Base-by-base conservation (phyloP, 1,140 invertebrate species). In the Bombyx mandarina region DNA sequence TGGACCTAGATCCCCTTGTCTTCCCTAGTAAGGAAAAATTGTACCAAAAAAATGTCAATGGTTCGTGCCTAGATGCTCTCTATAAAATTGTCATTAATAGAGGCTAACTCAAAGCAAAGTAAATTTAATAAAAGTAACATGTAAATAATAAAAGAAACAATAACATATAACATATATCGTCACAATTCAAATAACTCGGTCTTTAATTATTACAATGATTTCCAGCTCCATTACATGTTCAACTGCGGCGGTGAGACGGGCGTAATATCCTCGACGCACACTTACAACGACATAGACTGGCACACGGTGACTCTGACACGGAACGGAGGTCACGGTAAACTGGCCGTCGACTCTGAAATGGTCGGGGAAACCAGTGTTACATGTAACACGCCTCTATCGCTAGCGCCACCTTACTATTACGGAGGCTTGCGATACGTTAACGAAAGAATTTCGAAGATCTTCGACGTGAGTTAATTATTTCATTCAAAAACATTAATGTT, bases 231-330 rank as follows among this genome's bases (percentile, higher is more conserved):
- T 61, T 75, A 78, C 58, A 49, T 67, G 8, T 85, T 82, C 69
- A 85, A 85, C 62, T 94, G 92, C 81, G 95, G 94, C 43, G 91
- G 88, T 18, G 93, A 92, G n/a, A 82, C 91, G 0, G 92, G 90
- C 0, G 61, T 87, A 0, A 77, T 98, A 0, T 73, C 80, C 52
- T 90, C 90, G 2, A 71, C 89, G 0, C 71, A 77, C 2, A 87
- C 84, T 8, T 93, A 96, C 59, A 94, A 96, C 67, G 97, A 99
- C 79, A 93, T 93, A 7, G 74, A 93, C 45, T 99, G 97, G 98
- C 98, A 99, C 75, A 91, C 89, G 0, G 90, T 94, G 0, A 86
- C 87, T 9, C 90, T 94, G 66, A 91, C 89, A 46, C 85, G 93
- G 54, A 75, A 89, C 43, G 73, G 79, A 3, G 86, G 89, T 43